phyloP scores from a whole-genome alignment of 2,797 vertebrate genomes.

The Notamacropus eugenii region DNA sequence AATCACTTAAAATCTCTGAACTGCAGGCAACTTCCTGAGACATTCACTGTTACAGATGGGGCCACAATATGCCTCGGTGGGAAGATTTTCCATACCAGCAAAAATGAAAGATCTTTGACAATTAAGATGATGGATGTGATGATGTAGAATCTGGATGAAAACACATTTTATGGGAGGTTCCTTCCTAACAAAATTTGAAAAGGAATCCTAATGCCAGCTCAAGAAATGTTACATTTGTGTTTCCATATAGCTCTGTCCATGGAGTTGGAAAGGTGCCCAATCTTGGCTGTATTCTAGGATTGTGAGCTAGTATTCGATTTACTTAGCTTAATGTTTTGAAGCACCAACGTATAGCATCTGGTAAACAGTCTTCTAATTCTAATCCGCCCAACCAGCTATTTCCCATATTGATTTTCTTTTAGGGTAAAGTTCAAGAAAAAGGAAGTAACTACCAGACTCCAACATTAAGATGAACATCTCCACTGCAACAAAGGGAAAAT shows the following conservation, averaged over 20 bases:
- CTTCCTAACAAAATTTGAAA: slow-evolving; percentile 22
- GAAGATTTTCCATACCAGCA: neutral
- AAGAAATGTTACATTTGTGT: slow-evolving; percentile 18
- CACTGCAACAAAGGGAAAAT: neutral
- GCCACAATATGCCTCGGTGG: neutral
- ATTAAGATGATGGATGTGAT: neutral
- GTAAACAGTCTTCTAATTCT: neutral
- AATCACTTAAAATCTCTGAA: neutral
- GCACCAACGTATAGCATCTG: neutral
- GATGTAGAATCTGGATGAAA: slow-evolving; percentile 28
- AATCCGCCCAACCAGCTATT: neutral
- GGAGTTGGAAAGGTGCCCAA: neutral
- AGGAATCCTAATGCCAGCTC: neutral
- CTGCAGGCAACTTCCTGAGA: neutral
- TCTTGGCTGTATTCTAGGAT: slow-evolving; percentile 11
- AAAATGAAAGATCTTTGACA: neutral
- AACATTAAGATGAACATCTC: neutral
- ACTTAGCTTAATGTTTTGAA: slow-evolving; percentile 11
- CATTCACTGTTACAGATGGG: neutral
- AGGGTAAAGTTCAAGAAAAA: slow-evolving; percentile 44
- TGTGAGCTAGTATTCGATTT: neutral
- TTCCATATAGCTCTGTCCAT: neutral
- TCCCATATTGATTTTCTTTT: slow-evolving; percentile 22
- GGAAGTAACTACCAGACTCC: slow-evolving; percentile 20
- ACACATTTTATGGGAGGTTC: slow-evolving; percentile 22